Evolutionary conservation across 2,888 invertebrate genomes (phyloP), one percentile per base, ranked within the genome.

Genomic region (Dexiosoma caninum): DNA sequence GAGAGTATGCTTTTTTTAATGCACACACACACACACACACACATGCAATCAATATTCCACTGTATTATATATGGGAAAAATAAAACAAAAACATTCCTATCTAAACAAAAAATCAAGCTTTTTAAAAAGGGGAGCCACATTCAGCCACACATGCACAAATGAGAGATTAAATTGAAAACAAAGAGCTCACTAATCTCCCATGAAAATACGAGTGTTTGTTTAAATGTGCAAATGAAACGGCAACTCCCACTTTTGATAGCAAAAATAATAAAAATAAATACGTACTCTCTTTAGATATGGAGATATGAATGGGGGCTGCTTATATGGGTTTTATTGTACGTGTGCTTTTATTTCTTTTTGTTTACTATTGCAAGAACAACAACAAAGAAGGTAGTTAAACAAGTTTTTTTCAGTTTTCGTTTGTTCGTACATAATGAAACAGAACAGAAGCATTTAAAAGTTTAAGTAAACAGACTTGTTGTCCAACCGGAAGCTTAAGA

Each of bases 171-270:
- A 66, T 30, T 19, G 10, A 49, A 23, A 21, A 53, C 9, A 59
- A 60, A 57, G 62, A 74, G 35, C 27, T n/a, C n/a, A 53, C 30
- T 32, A 57, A 78, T 69, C 35, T 44, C 16, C 19, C 12, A 30
- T 40, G 19, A 57, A 32, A 46, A 42, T 12, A 9, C n/a, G 44
- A 44, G 3, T 12, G 42, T 30, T 9, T 32, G 64, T 6, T 49
- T 8, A 14, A 32, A 60, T 60, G 71, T 42, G 42, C 32, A 37
- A 76, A 27, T 21, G 64, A 57, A 70, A 79, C 9, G 81, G 81
- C 71, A 69, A 82, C 82, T 67, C 82, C 82, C 82, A 80, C 82
- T 82, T 81, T 82, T 74, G 77, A 71, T 78, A 77, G 72, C 76
- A 76, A 75, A 72, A 53, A 42, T 62, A 62, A 30, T 27, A 10